phyloP scores from a whole-genome alignment of 1,140 invertebrate species.

The Drosophila triauraria region DNA sequence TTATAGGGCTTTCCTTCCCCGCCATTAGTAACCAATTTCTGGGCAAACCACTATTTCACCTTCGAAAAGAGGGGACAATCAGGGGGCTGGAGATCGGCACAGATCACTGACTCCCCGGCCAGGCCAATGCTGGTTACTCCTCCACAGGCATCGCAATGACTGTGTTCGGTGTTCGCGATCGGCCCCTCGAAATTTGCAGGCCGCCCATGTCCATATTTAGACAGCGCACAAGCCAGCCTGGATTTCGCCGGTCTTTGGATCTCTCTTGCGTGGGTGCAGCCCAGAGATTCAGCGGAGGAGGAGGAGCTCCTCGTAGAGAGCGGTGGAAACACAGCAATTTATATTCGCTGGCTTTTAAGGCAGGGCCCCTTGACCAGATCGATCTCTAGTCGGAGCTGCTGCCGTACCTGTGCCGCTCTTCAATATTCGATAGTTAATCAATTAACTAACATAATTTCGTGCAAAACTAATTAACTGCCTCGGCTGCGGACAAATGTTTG shows the following conservation, averaged over 20 bases:
- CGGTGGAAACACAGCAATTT: slow-evolving; percentile 48
- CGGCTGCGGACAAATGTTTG: slow-evolving; percentile 72
- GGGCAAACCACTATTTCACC: slow-evolving; percentile 36
- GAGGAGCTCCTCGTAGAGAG: slow-evolving; percentile 19
- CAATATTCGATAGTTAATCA: slow-evolving; percentile 68
- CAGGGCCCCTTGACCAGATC: slow-evolving; percentile 43
- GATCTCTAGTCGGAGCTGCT: slow-evolving; percentile 15
- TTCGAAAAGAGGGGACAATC: slow-evolving; percentile 20
- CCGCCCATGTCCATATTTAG: slow-evolving; percentile 74
- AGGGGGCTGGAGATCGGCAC: slow-evolving; percentile 33
- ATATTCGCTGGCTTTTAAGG: slow-evolving; percentile 64
- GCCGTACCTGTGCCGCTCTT: slow-evolving; percentile 23
- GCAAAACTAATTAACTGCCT: slow-evolving; percentile 79
- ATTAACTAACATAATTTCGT: slow-evolving; percentile 82
- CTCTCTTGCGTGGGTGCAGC: slow-evolving; percentile 72
- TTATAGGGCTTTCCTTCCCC: slow-evolving; percentile 5
- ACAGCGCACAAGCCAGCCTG: slow-evolving; percentile 38
- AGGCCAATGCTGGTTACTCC: slow-evolving; percentile 36
- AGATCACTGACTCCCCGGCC: slow-evolving; percentile 23
- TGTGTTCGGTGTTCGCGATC: slow-evolving; percentile 15
- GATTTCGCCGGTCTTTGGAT: slow-evolving; percentile 31
- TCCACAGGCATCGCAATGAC: slow-evolving; percentile 45
- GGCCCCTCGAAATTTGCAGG: slow-evolving; percentile 38
- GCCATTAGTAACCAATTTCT: slow-evolving; percentile 33
- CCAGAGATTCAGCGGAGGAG: slow-evolving; percentile 4